Evolutionary conservation across 2,888 invertebrate genomes (phyloP), one percentile per base, ranked within the genome.

Genomic region (Sacculina carcini): DNA sequence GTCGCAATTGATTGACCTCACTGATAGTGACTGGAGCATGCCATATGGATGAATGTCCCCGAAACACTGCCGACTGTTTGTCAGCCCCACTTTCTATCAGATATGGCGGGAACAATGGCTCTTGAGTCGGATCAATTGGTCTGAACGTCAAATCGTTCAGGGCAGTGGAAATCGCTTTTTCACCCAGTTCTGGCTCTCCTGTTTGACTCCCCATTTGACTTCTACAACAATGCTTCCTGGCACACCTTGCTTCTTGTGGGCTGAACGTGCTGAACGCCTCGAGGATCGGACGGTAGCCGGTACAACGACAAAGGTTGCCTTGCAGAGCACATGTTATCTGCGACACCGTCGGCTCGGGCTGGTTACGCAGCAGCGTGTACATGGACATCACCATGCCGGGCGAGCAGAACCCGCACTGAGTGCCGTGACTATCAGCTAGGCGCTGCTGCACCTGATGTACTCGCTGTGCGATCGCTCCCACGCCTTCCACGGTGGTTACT

Each of bases 381-480:
- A 92, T 87, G 1, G 90, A 89, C 92, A 94, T 94, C 0, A 94
- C 84, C 55, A 94, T 86, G 28, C 92, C 92, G 0, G 90, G 90
- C 0, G 90, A 90, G 60, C 89, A 90, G 64, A 86, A 90, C 1
- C 90, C 90, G 63, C 92, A 92, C 65, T 92, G 92, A 0, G 89
- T 84, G 0, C 92, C 92, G 61, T 92, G 89, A 0, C 83, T 73
- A 66, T 81, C 81, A 0, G 86, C 86, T 56, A 90, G 73, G 57
- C 85, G 51, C 46, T 58, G 55, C 54, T 56, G 89, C 0, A 82
- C 79, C 0, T 87, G 81, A 65, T 89, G 87, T 24, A 87, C 68
- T 16, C 59, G 55, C 2, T 76, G 77, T 64, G 73, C 74, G 0
- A 78, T 78, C 51, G 78, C 82, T 3, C 90, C 89, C 40, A 92